These are phyloP conservation scores for Venusia cambrica DNA, from an alignment of 2,888 invertebrate genomes.

Conservation along the genomic window DNA sequence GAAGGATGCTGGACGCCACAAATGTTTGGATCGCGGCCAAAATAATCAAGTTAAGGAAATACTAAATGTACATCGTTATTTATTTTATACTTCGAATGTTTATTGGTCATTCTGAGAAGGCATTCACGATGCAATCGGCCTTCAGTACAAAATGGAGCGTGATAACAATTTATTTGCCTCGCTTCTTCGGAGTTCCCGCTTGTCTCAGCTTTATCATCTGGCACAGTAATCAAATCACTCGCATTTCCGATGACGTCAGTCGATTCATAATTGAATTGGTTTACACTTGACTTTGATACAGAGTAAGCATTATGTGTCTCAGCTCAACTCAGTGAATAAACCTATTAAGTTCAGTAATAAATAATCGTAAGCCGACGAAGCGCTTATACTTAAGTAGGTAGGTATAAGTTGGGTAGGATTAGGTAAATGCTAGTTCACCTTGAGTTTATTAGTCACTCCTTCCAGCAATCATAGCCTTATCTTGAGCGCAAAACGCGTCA, in stretches of 20 bases:
- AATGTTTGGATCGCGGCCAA: conserved; percentile 64
- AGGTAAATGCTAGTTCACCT: conserved; percentile 35
- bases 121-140: conserved; percentile 51
- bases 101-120: conserved; percentile 50
- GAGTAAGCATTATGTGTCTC: conserved; percentile 14
- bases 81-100: conserved; percentile 52
- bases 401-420: conserved; percentile 32
- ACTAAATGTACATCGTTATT: conserved; percentile 51
- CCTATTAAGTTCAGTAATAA: conserved; percentile 30
- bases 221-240: conserved; percentile 27
- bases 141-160: conserved; percentile 47
- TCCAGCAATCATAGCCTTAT: conserved; percentile 25
- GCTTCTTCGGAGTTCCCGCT: conserved; percentile 23
- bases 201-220: conserved; percentile 19
- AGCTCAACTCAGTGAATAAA: conserved; percentile 24
- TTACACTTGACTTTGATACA: conserved; percentile 35
- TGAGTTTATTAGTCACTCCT: conserved; percentile 41
- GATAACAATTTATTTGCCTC: conserved; percentile 35
- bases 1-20: conserved; percentile 42
- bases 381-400: conserved; percentile 26
- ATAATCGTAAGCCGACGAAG: conserved; percentile 22
- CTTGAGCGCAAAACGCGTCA: conserved; percentile 21
- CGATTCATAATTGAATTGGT: conserved; percentile 33
- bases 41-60: conserved; percentile 63
- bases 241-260: conserved; percentile 31